Evolutionary conservation across 1,140 invertebrate genomes (phyloP).

Genomic region (Drosophila ercepeae): DNA sequence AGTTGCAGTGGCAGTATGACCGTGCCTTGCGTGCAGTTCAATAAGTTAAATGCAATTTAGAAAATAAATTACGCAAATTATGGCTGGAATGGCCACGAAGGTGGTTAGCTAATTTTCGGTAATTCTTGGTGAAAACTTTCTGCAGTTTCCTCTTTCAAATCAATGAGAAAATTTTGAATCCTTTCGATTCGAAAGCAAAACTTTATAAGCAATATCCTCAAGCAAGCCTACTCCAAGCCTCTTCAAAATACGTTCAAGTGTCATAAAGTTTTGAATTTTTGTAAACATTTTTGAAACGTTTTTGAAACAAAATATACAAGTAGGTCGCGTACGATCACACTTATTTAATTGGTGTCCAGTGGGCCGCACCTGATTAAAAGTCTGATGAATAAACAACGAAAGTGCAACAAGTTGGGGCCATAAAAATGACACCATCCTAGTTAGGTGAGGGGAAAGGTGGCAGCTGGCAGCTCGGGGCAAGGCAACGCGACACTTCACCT

Average conservation of each 20-base stretch:
- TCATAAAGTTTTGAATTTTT: no score
- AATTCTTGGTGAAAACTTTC: not conserved
- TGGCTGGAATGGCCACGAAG: not conserved
- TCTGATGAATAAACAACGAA: constrained; percentile 64
- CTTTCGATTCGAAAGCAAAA: not conserved
- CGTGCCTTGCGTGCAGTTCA: constrained; percentile 36
- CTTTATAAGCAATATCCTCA: no score
- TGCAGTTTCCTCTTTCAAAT: not conserved
- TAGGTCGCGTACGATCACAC: constrained; percentile 32
- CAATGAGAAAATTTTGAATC: not conserved
- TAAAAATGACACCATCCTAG: constrained; percentile 46
- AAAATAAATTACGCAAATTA: constrained; percentile 46
- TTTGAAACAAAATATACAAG: not conserved
- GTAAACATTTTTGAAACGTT: not conserved
- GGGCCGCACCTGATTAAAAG: constrained; percentile 51
- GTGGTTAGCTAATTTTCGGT: constrained; percentile 17
- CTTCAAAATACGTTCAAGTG: no score
- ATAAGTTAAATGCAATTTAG: constrained; percentile 39
- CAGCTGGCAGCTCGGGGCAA: constrained; percentile 7
- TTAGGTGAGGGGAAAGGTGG: not conserved
- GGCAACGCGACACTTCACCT: constrained; percentile 46
- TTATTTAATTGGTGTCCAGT: constrained; percentile 49
- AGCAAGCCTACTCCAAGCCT: no score
- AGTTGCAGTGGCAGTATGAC: constrained; percentile 39
- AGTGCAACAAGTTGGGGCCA: constrained; percentile 42